Evolutionary conservation across 2,113 vertebrate genomes (phyloP).

Genomic region (Podarcis cretensis): DNA sequence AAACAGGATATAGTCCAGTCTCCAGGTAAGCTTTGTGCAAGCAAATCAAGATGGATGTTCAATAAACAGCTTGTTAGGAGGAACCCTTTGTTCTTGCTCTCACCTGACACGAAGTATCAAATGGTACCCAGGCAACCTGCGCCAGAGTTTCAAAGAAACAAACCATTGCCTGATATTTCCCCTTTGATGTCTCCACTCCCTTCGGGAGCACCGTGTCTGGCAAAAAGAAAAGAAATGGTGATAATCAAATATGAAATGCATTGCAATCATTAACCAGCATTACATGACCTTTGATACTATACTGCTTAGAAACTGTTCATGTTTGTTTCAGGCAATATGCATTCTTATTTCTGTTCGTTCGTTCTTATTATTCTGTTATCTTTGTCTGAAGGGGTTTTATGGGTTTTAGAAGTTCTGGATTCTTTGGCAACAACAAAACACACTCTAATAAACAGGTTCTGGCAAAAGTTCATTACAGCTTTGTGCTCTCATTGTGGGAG

Average conservation of each 20-base stretch:
- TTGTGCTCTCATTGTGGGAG: background rate
- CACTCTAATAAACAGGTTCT: background rate
- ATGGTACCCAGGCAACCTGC: background rate
- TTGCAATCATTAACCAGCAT: slow-evolving; percentile 8
- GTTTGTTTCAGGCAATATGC: background rate
- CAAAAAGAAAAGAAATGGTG: background rate
- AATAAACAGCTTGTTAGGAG: too few relatives aligned
- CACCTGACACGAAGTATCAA: background rate
- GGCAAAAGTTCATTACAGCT: background rate
- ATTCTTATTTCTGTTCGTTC: background rate
- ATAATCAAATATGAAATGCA: background rate
- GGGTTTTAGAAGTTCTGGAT: background rate
- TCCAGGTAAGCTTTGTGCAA: too few relatives aligned
- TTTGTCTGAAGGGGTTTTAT: background rate
- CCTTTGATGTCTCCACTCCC: background rate
- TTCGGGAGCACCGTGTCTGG: background rate
- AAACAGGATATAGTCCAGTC: too few relatives aligned
- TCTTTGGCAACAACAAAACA: background rate
- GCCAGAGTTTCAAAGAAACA: background rate
- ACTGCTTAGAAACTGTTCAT: background rate
- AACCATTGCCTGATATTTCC: background rate
- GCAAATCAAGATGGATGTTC: too few relatives aligned
- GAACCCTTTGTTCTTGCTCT: background rate
- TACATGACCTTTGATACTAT: slow-evolving; percentile 16
- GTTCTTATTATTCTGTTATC: background rate